Percentiles rank a stretch among this genome's conserved stretches.
Evolutionary conservation across 1,140 invertebrate genomes (phyloP).

Genomic region (Harpegnathos saltator): DNA sequence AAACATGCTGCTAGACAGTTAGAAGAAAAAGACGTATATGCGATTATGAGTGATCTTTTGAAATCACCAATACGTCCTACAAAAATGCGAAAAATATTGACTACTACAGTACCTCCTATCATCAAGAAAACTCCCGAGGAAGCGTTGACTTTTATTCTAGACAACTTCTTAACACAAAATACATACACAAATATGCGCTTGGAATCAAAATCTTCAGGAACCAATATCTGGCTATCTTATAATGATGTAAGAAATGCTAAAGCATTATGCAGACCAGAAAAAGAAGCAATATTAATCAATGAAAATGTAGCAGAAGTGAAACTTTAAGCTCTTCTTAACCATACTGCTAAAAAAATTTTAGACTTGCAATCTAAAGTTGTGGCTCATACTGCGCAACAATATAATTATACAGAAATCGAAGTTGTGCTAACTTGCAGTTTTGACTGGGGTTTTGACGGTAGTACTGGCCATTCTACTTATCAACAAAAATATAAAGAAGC

Average conservation of each 20-base stretch:
- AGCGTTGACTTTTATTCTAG: slow-evolving; percentile 32
- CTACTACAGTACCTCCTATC: too few relatives aligned
- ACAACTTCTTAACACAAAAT: not conserved
- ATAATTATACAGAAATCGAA: too few relatives aligned
- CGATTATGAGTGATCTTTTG: too few relatives aligned
- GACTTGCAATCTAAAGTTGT: not conserved
- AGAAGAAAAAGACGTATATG: too few relatives aligned
- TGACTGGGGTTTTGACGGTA: too few relatives aligned
- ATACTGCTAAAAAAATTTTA: not conserved
- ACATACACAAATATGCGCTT: not conserved
- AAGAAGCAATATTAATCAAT: not conserved
- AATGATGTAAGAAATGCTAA: not conserved
- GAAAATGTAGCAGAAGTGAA: not conserved
- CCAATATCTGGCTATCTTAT: not conserved
- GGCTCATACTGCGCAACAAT: not conserved
- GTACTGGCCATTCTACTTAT: too few relatives aligned
- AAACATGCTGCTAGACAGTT: too few relatives aligned
- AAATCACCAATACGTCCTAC: too few relatives aligned
- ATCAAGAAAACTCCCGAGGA: slow-evolving; percentile 44
- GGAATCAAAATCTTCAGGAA: not conserved
- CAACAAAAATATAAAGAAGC: too few relatives aligned
- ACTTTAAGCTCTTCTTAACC: not conserved
- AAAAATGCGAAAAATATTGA: too few relatives aligned
- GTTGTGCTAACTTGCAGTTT: too few relatives aligned
- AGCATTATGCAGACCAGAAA: not conserved